Base-by-base conservation (phyloP, 1,140 invertebrate species). In the Sycophila sp. region DNA sequence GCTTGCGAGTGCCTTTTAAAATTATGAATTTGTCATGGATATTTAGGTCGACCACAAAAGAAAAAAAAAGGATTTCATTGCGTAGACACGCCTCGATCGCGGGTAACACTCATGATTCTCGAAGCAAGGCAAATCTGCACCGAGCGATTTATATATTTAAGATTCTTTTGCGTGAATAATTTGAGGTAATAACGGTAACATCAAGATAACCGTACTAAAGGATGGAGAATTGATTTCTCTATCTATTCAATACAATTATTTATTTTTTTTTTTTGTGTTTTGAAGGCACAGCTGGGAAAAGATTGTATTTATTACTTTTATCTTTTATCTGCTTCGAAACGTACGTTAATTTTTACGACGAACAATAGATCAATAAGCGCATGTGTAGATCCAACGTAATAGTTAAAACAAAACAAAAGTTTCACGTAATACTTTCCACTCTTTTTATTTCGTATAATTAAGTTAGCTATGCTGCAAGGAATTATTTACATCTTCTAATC, bases 21-120 rank as follows among this genome's bases (percentile, higher is more conserved):
- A 5, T 32, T 36, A 56, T 67, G 38, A 67, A 67, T 67, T n/a
- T 58, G 51, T 26, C 53, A 34, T 34, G 53, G n/a, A 58, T 45
- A 56, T 67, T 36, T 58, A 24, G 53, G 53, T 67, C 28, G 34
- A n/a, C n/a, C 7, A 8, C 17, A 22, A 0, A 5, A 32, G 28
- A 49, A 38, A 34, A 58, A 67, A 67, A 49, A 34, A 17, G 11
- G 36, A 24, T 22, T 10, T 11, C 11, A 51, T 32, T 60, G 24
- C 34, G 24, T 40, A 40, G 45, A 22, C 67, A 53, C 47, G 32
- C 36, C 47, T 69, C 19, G 28, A 69, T 69, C 49, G 42, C 26
- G 10, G 47, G 32, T 60, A 51, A 26, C 4, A 38, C 51, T 60
- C 19, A 36, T 15, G 40, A 49, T 59, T 67, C 30, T n/a, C 28